These are phyloP conservation scores for Spodoptera littoralis DNA, from an alignment of 2,888 invertebrate species.

Conservation along the genomic window DNA sequence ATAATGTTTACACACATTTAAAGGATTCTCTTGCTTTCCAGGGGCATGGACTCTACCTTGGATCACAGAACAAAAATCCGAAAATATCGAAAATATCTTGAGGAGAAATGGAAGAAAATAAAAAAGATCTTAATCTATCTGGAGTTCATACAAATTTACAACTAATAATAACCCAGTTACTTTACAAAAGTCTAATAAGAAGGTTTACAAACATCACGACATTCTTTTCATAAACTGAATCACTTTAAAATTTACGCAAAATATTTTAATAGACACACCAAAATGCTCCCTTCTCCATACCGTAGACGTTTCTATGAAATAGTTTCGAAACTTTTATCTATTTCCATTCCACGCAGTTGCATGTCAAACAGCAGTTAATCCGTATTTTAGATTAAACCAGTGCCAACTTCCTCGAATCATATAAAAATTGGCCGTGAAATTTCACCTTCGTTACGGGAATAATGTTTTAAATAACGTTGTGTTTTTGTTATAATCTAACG, in stretches of 20 bases:
- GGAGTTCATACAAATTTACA: too few relatives aligned
- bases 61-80: background rate
- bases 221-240: background rate
- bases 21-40: too few relatives aligned
- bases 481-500: conserved; percentile 62
- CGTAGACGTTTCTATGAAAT: conserved; percentile 67
- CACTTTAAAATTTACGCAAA: conserved; percentile 44
- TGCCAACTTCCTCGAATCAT: conserved; percentile 84
- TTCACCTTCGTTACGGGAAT: conserved; percentile 78
- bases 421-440: conserved; percentile 88
- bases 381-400: conserved; percentile 83
- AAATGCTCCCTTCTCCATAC: conserved; percentile 58
- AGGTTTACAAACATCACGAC: too few relatives aligned
- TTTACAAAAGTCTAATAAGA: background rate
- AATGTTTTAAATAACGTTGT: conserved; percentile 67
- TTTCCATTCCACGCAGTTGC: conserved; percentile 75
- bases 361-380: conserved; percentile 78
- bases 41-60: background rate
- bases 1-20: too few relatives aligned
- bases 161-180: too few relatives aligned
- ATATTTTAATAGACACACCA: conserved; percentile 50
- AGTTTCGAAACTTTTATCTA: conserved; percentile 78
- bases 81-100: too few relatives aligned
- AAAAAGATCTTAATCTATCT: too few relatives aligned
- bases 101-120: too few relatives aligned